Percentiles rank a stretch among this genome's conserved stretches.
Conservation (phyloP, 1,140 invertebrate species). For the Solen grandis region DNA sequence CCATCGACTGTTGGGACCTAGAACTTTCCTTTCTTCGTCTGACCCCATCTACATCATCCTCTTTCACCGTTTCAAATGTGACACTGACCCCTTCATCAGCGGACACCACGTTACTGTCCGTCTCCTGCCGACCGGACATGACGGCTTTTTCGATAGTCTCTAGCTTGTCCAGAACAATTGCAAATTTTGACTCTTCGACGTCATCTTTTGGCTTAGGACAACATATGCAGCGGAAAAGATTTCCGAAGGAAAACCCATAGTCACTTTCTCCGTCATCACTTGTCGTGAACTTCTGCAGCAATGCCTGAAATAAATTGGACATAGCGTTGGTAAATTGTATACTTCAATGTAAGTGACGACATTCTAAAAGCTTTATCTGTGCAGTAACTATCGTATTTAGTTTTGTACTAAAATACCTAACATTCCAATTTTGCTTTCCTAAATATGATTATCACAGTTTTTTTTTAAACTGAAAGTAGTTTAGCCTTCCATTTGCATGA, state of each 20-base stretch:
- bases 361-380: no score
- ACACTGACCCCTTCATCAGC: constrained; percentile 49
- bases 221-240: constrained; percentile 74
- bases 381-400: no score
- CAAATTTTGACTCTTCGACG: constrained; percentile 57
- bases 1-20: no score
- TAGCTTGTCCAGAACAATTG: constrained; percentile 66
- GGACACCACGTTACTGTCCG: background rate
- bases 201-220: constrained; percentile 65
- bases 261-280: constrained; percentile 65
- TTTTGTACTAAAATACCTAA: no score
- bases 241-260: constrained; percentile 73
- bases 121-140: background rate
- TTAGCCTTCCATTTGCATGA: no score
- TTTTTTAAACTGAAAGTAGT: no score
- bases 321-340: background rate
- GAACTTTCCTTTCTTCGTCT: constrained; percentile 29
- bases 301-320: background rate
- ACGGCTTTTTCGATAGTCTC: constrained; percentile 62
- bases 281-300: constrained; percentile 56
- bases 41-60: constrained; percentile 19
- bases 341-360: no score
- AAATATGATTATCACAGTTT: no score
- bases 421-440: no score
- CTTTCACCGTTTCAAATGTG: constrained; percentile 43